Conservation (phyloP, 2,888 invertebrate genomes). For the Sinelater perroti region DNA sequence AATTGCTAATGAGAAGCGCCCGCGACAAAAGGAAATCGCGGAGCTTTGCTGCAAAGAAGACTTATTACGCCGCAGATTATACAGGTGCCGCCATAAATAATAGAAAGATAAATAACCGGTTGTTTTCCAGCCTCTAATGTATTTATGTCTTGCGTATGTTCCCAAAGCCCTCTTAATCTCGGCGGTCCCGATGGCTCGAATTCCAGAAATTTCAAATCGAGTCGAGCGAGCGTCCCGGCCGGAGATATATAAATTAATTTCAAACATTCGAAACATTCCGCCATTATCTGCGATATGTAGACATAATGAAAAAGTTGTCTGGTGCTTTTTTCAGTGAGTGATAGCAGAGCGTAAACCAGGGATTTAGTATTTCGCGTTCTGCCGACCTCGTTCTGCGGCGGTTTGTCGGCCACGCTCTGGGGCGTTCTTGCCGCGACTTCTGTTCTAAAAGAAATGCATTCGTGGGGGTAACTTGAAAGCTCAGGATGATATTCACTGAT, state of each 20-base stretch:
- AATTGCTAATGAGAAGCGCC: too few relatives aligned
- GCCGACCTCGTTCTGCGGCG: not conserved
- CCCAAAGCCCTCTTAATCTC: not conserved
- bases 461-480: too few relatives aligned
- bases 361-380: constrained; percentile 23
- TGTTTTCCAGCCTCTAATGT: not conserved
- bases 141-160: not conserved
- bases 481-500: too few relatives aligned
- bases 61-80: not conserved
- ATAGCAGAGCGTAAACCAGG: constrained; percentile 26
- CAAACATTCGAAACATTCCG: constrained; percentile 42
- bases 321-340: constrained; percentile 36
- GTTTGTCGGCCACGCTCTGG: too few relatives aligned
- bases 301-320: constrained; percentile 40
- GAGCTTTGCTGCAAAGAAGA: too few relatives aligned
- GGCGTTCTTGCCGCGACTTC: too few relatives aligned
- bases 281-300: constrained; percentile 37
- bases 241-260: constrained; percentile 41
- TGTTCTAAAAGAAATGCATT: too few relatives aligned
- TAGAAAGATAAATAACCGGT: not conserved
- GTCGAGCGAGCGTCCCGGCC: not conserved
- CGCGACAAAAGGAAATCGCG: too few relatives aligned
- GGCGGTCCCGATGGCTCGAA: not conserved
- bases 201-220: constrained; percentile 12
- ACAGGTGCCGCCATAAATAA: not conserved